phyloP scores from a whole-genome alignment of 1,140 invertebrate species.

The Plutomurus gul region DNA sequence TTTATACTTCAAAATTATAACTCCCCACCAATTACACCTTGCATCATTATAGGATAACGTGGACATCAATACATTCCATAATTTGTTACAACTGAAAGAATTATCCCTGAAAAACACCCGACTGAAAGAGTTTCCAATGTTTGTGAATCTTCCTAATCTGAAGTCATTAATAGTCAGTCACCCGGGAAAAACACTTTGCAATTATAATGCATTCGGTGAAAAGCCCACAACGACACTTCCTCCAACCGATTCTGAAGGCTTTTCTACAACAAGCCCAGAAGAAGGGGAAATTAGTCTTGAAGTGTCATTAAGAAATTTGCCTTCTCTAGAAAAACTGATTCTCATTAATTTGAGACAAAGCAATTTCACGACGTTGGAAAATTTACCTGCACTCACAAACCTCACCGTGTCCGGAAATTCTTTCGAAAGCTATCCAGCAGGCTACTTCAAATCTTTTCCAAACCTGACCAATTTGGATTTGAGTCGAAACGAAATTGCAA shows the following conservation, averaged over 20 bases:
- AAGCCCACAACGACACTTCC: background rate
- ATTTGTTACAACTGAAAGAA: slow-evolving; percentile 24
- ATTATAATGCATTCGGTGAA: background rate
- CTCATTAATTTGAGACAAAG: background rate
- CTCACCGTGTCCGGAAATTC: slow-evolving; percentile 8
- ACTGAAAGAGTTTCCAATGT: slow-evolving; percentile 20
- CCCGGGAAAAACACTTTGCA: background rate
- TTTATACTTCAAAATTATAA: too few relatives aligned
- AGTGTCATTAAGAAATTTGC: background rate
- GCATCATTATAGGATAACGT: too few relatives aligned
- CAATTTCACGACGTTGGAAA: background rate
- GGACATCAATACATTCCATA: slow-evolving; percentile 35
- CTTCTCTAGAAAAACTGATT: background rate
- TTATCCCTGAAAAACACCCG: slow-evolving; percentile 4
- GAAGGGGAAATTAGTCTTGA: background rate
- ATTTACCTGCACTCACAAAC: slow-evolving; percentile 29
- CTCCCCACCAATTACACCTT: too few relatives aligned
- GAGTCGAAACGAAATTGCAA: slow-evolving; percentile 38
- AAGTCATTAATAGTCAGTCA: background rate
- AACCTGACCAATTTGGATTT: slow-evolving; percentile 29
- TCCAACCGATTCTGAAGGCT: background rate
- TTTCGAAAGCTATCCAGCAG: background rate
- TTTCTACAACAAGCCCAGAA: background rate
- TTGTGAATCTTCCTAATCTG: slow-evolving; percentile 38
- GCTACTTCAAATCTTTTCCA: background rate